Base-by-base conservation (phyloP, 2,797 vertebrate species). In the Menidia menidia region DNA sequence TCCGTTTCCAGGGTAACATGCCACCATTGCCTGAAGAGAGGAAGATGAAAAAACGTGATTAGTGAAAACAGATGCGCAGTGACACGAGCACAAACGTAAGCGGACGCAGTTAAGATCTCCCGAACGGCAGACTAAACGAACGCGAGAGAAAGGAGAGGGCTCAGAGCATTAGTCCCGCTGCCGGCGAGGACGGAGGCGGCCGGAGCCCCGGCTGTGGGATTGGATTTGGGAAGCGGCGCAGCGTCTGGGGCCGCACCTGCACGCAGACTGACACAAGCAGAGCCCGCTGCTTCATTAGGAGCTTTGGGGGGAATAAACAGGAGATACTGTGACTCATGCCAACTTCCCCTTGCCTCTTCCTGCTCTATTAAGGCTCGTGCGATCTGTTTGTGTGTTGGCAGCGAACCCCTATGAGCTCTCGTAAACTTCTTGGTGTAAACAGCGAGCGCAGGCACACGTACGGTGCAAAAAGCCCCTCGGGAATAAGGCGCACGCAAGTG, bases 1-100 rank as follows among this genome's bases (percentile, higher is more conserved):
- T 79, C 97, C 97, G 0, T 97, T 96, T 87, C 97, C 97, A 74
- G 97, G 97, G 86, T 98, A 98, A 93, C 97, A 98, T 55, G 97
- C 97, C 84, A 98, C 97, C 97, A 98, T 98, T 76, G 97, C 97
- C 97, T 98, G 88, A 59, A 90, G 70, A 81, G 30, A 73, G 51
- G 54, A 73, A 71, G 64, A 80, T 53, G 35, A 61, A 64, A 81
- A 75, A 41, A 16, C 9, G 42, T 32, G 53, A 83, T 87, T 67
- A 88, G 73, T 63, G 39, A 61, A 82, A 65, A 74, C 39, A 78
- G 62, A 80, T 19, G 15, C 4, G 5, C 42, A 30, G 56, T 31
- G 60, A 73, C 12, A 32, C 55, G 43, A 66, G 45, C 12, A 55
- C 4, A 43, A 25, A 39, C 2, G 4, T 51, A 35, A 8, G 7